A percentile compares a stretch with the other conserved stretches of the same genome.
Conservation (phyloP, 2,888 invertebrate genomes). For the Tillus elongatus region DNA sequence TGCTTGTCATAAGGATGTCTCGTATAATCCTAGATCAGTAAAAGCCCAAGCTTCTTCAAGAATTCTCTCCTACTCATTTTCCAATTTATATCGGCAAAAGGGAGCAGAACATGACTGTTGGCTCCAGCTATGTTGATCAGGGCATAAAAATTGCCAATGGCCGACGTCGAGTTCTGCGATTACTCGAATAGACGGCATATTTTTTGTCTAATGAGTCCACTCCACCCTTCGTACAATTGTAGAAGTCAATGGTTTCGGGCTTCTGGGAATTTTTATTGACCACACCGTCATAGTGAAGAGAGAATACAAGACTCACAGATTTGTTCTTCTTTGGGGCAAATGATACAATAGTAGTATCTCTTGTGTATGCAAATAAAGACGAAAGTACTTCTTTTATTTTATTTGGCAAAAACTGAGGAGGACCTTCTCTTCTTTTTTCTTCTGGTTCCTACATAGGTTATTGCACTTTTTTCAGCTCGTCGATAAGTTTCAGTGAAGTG, state of each 20-base stretch:
- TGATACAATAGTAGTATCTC: conserved; percentile 13
- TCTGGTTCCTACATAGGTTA: conserved; percentile 7
- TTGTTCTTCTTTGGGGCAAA: conserved; percentile 19
- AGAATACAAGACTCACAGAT: conserved; percentile 18
- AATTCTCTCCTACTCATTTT: too few relatives aligned
- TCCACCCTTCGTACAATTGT: conserved; percentile 22
- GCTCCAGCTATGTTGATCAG: conserved; percentile 17
- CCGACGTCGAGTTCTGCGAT: conserved; percentile 20
- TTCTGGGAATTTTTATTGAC: conserved; percentile 16
- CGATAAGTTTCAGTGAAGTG: conserved; percentile 3
- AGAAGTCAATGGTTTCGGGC: conserved; percentile 21
- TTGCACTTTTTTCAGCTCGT: conserved; percentile 2
- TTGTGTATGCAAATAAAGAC: not conserved
- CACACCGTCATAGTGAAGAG: conserved; percentile 19
- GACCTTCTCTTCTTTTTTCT: conserved; percentile 6
- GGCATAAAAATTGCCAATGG: conserved; percentile 19
- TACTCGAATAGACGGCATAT: conserved; percentile 20
- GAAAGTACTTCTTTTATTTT: not conserved
- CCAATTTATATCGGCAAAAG: too few relatives aligned
- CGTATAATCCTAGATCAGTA: too few relatives aligned
- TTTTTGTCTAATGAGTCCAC: conserved; percentile 21
- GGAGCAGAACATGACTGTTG: conserved; percentile 16
- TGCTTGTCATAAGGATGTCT: too few relatives aligned
- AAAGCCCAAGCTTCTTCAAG: too few relatives aligned
- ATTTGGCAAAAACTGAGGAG: conserved; percentile 4